Evolutionary conservation across 2,888 invertebrate species (phyloP), one percentile per base, ranked within the genome.

Genomic region (Ichneumon xanthorius): DNA sequence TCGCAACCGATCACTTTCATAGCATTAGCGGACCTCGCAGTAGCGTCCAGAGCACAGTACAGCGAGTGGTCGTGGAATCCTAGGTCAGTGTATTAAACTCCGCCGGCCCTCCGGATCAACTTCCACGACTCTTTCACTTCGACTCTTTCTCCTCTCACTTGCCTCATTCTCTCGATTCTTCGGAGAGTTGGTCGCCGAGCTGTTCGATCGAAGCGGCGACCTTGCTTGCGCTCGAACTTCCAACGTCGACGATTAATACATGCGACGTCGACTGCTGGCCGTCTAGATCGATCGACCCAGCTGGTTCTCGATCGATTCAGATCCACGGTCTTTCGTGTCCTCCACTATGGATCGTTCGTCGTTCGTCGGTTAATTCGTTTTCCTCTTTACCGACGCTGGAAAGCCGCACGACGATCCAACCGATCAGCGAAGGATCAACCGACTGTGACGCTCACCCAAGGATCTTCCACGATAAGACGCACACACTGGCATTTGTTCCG

Each of bases 1-100:
- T 79, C 67, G 77, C 55, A 65, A 37, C 87, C 82, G 82, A 90
- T 90, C 89, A 89, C 90, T 89, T 89, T 89, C 89, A 87, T 89
- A 86, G 84, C 85, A 75, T 71, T 76, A 70, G 75, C 82, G 70
- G 63, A 68, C 48, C 68, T 50, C 68, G 80, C 22, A 30, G 40
- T 26, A 33, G 30, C 16, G n/a, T 9, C 30, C 37, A 0, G 22
- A 37, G 50, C 33, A n/a, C n/a, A 7, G 19, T 40, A 19, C 9
- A 37, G 11, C 40, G 40, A 65, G 79, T 73, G 72, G 58, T 78
- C 85, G 85, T 80, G 71, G 77, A 67, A 89, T 86, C 90, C 87
- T 90, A 90, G 89, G 89, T 90, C 90, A 90, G 90, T 89, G 86
- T 73, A 84, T 85, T 77, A 83, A 61, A 30, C 48, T 76, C 50